Evolutionary conservation across 1,140 invertebrate species (phyloP), one percentile per base, ranked within the genome.

Genomic region (Bemisia tabaci): DNA sequence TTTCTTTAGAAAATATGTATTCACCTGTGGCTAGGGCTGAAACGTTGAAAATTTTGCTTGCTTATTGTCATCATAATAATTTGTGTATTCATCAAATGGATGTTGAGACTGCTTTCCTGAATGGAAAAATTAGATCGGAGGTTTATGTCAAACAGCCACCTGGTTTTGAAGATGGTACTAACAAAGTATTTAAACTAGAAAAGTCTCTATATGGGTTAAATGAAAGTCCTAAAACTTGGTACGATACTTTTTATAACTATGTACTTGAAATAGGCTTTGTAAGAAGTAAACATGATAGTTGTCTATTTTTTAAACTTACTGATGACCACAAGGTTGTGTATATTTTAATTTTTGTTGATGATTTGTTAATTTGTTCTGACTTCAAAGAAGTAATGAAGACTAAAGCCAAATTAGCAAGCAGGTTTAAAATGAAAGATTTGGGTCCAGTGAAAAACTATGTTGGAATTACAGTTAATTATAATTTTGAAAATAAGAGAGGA

Each of bases 101-200:
- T n/a, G n/a, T n/a, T n/a, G n/a, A n/a, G n/a, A n/a, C n/a, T n/a
- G n/a, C n/a, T n/a, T n/a, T n/a, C n/a, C n/a, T n/a, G n/a, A n/a
- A n/a, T n/a, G n/a, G n/a, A n/a, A n/a, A n/a, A n/a, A n/a, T n/a
- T n/a, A n/a, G n/a, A n/a, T n/a, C n/a, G n/a, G n/a, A n/a, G n/a
- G n/a, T 78, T 1, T 78, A 71, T 64, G 76, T 79, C 73, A 63
- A 72, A 39, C 73, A 77, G 66, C 75, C 76, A 17, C 68, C 74
- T 65, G 74, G 72, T 23, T 71, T 65, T 66, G 22, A 66, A 17
- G 64, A 64, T 63, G 23, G 69, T 22, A 67, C 66, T 0, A 65
- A 72, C 48, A 22, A 66, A 23, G 74, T 73, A 26, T 77, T 71
- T 27, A 68, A 65, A 62, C 66, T 78, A 21, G 73, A 72, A 2